Percentiles rank a stretch among this genome's conserved stretches.
Conservation (phyloP, 2,797 vertebrate species). For the Momotus momota region DNA sequence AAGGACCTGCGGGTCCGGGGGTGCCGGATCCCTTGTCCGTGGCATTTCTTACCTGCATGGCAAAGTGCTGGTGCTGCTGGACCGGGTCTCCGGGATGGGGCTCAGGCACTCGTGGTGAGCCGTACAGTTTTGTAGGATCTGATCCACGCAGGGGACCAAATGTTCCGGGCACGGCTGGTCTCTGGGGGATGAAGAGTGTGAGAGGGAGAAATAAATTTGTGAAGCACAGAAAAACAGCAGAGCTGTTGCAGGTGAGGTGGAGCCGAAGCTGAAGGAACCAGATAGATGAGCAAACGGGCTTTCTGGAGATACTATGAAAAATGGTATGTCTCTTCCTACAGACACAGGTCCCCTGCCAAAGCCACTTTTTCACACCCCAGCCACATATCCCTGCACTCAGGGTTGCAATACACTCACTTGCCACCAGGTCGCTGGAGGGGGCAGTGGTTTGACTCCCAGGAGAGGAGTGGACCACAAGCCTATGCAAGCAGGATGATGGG, state of each 20-base stretch:
- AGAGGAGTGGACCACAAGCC: neutral
- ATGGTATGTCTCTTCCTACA: fast-evolving
- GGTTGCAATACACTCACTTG: neutral
- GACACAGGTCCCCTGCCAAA: neutral
- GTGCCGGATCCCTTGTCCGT: neutral
- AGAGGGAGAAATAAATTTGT: slow-evolving; percentile 35
- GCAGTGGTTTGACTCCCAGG: neutral
- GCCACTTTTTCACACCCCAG: neutral
- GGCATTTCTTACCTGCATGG: slow-evolving; percentile 84
- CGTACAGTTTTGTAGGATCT: slow-evolving; percentile 83
- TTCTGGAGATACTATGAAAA: neutral
- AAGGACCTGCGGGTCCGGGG: fast-evolving
- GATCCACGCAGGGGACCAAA: slow-evolving; percentile 84
- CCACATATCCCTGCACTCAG: fast-evolving
- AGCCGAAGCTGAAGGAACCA: neutral
- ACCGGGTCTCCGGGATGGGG: slow-evolving; percentile 83
- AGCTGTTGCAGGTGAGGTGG: neutral
- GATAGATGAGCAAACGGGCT: fast-evolving
- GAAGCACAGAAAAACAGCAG: neutral
- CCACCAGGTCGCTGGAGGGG: neutral
- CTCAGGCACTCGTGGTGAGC: slow-evolving; percentile 82
- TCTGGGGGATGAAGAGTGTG: neutral
- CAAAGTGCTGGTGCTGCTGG: slow-evolving; percentile 83
- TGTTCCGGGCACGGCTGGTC: slow-evolving; percentile 79
- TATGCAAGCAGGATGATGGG: fast-evolving